phyloP scores from a whole-genome alignment of 92 coral and sea anemone species.

The Phenganax subtilis region DNA sequence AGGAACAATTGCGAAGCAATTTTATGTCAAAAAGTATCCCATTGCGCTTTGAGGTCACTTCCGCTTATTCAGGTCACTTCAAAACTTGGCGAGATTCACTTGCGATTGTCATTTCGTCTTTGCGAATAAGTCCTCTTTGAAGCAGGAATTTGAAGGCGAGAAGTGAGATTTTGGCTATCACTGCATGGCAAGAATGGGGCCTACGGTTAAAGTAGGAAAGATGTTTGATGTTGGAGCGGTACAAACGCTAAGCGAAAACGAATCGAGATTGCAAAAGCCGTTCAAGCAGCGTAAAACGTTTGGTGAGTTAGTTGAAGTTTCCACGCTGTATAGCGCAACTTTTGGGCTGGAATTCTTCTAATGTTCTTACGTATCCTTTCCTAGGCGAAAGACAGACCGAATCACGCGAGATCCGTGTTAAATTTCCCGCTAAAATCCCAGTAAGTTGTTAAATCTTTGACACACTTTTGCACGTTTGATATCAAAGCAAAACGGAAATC shows the following conservation, averaged over 20 bases:
- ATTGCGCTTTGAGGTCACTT: conserved; percentile 1
- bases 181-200: conserved; percentile 11
- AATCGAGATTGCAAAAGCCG: conserved; percentile 65
- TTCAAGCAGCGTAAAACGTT: conserved; percentile 92
- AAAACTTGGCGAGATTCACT: background rate
- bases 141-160: background rate
- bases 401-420: conserved; percentile 96
- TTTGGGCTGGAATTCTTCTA: conserved; percentile 10
- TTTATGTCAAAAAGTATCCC: background rate
- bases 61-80: background rate
- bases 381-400: conserved; percentile 90
- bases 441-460: conserved; percentile 50
- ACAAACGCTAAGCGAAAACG: conserved; percentile 56
- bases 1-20: background rate
- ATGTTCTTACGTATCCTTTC: conserved; percentile 15
- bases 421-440: conserved; percentile 94
- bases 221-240: conserved; percentile 26
- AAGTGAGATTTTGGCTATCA: background rate
- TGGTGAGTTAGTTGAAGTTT: conserved; percentile 55
- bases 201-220: background rate
- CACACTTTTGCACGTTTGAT: background rate
- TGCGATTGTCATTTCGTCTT: background rate
- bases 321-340: conserved; percentile 14
- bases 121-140: background rate
- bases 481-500: background rate